These are phyloP conservation scores for Melitaea athalia DNA, from an alignment of 2,888 invertebrate genomes.

Conservation along the genomic window DNA sequence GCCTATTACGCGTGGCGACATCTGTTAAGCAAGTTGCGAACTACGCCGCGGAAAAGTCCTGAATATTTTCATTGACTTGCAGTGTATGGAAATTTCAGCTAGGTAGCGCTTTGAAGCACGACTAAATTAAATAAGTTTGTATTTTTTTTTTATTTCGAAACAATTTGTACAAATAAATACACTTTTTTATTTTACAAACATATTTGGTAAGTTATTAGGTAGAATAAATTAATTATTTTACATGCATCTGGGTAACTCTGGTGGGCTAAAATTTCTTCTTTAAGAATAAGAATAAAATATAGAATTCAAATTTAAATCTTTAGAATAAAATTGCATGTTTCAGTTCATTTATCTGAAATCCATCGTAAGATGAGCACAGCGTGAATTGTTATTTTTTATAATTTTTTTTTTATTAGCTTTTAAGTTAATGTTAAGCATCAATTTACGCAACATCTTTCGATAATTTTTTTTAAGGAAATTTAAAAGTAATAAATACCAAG, in stretches of 20 bases:
- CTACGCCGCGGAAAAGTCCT: slow-evolving; percentile 31
- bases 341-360: slow-evolving; percentile 58
- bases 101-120: slow-evolving; percentile 30
- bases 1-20: slow-evolving; percentile 48
- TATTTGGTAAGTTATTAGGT: no score
- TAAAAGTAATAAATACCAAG: slow-evolving; percentile 55
- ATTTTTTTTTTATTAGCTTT: slow-evolving; percentile 60
- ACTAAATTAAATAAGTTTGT: not conserved
- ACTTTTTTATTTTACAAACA: no score
- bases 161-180: no score
- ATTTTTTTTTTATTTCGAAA: not conserved
- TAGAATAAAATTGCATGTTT: slow-evolving; percentile 25
- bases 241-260: not conserved
- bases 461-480: slow-evolving; percentile 58
- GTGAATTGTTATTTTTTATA: slow-evolving; percentile 50
- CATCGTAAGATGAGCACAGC: slow-evolving; percentile 65
- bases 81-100: slow-evolving; percentile 13
- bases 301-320: slow-evolving; percentile 53
- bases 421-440: slow-evolving; percentile 77
- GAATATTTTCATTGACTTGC: slow-evolving; percentile 11
- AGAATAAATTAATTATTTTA: no score
- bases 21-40: slow-evolving; percentile 49
- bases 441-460: slow-evolving; percentile 54
- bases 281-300: slow-evolving; percentile 44
- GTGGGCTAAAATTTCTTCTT: slow-evolving; percentile 1